A percentile compares a stretch with the other conserved stretches of the same genome.
These are phyloP conservation scores for Stegophylla sp. DNA, from an alignment of 2,888 invertebrate genomes.

Conservation along the genomic window DNA sequence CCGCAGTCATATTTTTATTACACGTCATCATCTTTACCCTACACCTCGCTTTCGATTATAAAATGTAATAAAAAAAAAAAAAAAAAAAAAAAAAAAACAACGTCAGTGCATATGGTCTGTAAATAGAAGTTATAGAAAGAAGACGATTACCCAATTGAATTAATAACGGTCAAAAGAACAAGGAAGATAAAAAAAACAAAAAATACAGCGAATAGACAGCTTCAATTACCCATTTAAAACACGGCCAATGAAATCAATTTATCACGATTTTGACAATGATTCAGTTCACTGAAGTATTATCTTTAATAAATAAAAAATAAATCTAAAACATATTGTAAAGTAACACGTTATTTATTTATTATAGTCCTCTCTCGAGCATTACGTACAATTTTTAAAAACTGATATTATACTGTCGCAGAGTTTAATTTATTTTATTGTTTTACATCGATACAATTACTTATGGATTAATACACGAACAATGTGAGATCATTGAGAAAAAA, in stretches of 20 bases:
- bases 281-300: background rate
- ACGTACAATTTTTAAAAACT: background rate
- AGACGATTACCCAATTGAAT: slow-evolving; percentile 28
- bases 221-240: slow-evolving; percentile 4
- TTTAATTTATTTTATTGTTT: background rate
- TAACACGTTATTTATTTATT: no score
- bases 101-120: background rate
- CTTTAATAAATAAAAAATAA: background rate
- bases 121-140: background rate
- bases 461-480: no score
- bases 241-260: background rate
- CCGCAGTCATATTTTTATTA: slow-evolving; percentile 11
- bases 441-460: background rate
- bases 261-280: slow-evolving; percentile 21
- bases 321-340: background rate
- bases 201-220: background rate
- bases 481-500: no score
- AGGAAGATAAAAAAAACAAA: slow-evolving; percentile 18
- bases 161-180: slow-evolving; percentile 33
- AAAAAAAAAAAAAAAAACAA: background rate
- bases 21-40: slow-evolving; percentile 15
- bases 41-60: background rate
- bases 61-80: no score
- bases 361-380: background rate
- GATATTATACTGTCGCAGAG: background rate